Percentiles rank a stretch among this genome's conserved stretches.
Evolutionary conservation across 30 jellyfish, hydroid and myxozoan species (phyloP).

Genomic region (Chironex yamaguchii): DNA sequence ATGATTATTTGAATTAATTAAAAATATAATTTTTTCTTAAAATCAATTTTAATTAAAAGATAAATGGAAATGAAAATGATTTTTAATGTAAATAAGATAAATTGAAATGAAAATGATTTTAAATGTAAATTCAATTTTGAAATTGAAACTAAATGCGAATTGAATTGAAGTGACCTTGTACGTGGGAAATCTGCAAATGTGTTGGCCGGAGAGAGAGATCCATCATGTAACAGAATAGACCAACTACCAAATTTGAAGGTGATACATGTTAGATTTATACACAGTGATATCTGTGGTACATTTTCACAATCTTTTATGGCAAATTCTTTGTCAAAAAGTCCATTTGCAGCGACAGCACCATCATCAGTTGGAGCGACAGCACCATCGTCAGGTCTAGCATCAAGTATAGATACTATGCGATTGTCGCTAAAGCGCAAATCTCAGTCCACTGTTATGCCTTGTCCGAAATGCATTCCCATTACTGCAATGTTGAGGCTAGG

Average conservation of each 20-base stretch:
- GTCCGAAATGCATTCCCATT: slow-evolving; percentile 20
- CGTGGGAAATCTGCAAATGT: too few species aligned
- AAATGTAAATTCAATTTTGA: not conserved
- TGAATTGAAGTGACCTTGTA: too few species aligned
- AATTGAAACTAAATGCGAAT: not conserved
- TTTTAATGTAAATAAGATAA: not conserved
- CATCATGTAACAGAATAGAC: slow-evolving; percentile 12
- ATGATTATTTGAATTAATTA: not conserved
- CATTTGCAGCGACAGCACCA: not conserved
- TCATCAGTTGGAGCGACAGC: not conserved
- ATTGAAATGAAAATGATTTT: slow-evolving; percentile 2
- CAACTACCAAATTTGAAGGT: slow-evolving; percentile 15
- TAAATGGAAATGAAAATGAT: not conserved
- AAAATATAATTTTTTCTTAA: not conserved
- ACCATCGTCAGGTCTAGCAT: too few species aligned
- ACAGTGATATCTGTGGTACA: not conserved
- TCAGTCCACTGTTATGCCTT: not conserved
- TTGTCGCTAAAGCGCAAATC: not conserved
- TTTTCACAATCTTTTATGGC: too few species aligned
- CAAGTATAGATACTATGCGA: not conserved
- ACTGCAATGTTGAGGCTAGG: slow-evolving; percentile 34
- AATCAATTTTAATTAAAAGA: not conserved
- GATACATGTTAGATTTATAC: slow-evolving; percentile 34
- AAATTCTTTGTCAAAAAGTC: not conserved
- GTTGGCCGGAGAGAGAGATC: slow-evolving; percentile 51